Base-by-base conservation (phyloP, 35 echinoderm and acorn worm species). In the Eucidaris tribuloides region DNA sequence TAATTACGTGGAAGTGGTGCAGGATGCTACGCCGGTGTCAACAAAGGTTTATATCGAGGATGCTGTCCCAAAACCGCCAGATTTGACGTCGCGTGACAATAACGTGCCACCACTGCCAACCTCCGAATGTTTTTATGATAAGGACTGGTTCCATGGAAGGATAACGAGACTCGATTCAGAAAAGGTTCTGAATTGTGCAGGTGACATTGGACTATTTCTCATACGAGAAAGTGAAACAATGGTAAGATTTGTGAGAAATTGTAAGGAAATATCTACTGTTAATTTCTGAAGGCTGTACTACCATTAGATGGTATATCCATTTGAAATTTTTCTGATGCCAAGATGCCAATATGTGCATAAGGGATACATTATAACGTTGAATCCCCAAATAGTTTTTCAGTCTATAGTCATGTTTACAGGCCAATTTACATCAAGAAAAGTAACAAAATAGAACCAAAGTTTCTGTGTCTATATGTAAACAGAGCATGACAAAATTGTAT, bases 91-190 rank as follows among this genome's bases (percentile, higher is more conserved):
- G 36, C 33, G 55, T 18, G 28, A 58, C 3, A 27, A 65, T 33
- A 57, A 44, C 24, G 40, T 40, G 3, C 42, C 34, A 20, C 9
- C 7, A 15, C 44, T 36, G 65, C 5, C 27, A 7, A 43, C 45
- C 24, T 82, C 57, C 3, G 66, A 63, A 31, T 58, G 76, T 46
- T 58, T 94, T 19, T 71, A 76, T 0, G 62, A 87, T 37, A 93
- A 89, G 63, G 87, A 86, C 29, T 99, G 96, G 94, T 99, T 83
- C 79, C 86, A 89, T 58, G 96, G 96, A 60, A 93, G 70, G 35
- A 76, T 99, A 43, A 85, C 82, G 0, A 30, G 91, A 45, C 83
- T 85, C 19, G 85, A 99, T 44, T 89, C 90, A n/a, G 96, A 99
- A 52, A 62, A 57, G 20, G 68, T 83, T 23, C 77, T 99, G 25